These are phyloP conservation scores for Pyrocoelia pectoralis DNA, from an alignment of 2,888 invertebrate species.

Conservation along the genomic window DNA sequence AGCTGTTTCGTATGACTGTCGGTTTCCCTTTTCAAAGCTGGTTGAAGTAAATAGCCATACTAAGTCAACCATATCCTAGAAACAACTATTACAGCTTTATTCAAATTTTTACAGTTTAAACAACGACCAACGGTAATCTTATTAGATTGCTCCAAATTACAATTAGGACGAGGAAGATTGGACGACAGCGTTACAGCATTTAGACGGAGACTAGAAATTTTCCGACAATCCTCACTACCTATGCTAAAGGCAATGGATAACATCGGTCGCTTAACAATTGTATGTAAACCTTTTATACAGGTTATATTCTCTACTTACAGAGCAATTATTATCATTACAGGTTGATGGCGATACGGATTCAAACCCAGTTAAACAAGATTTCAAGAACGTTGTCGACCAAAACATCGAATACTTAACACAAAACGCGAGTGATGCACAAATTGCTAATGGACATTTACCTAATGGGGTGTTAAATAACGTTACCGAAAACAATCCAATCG, in stretches of 20 bases:
- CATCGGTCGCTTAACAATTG: conserved; percentile 83
- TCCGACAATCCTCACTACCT: conserved; percentile 86
- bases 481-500: conserved; percentile 48
- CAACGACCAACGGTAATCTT: conserved; percentile 82
- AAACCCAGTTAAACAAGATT: conserved; percentile 78
- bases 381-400: conserved; percentile 72
- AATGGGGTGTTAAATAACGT: conserved; percentile 33
- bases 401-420: conserved; percentile 71
- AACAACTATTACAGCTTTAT: neutral
- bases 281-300: conserved; percentile 63
- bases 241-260: conserved; percentile 88
- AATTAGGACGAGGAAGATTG: conserved; percentile 81
- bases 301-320: neutral
- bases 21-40: too few species aligned
- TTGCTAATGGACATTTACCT: conserved; percentile 45
- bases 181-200: conserved; percentile 91
- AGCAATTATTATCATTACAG: conserved; percentile 63
- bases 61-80: too few species aligned
- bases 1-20: too few species aligned
- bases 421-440: conserved; percentile 23
- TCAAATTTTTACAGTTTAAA: conserved; percentile 68
- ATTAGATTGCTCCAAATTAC: conserved; percentile 90
- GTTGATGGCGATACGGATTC: conserved; percentile 89
- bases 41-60: too few species aligned
- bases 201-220: conserved; percentile 81